Conservation (phyloP, 2,888 invertebrate genomes). For the Taenaris catops region DNA sequence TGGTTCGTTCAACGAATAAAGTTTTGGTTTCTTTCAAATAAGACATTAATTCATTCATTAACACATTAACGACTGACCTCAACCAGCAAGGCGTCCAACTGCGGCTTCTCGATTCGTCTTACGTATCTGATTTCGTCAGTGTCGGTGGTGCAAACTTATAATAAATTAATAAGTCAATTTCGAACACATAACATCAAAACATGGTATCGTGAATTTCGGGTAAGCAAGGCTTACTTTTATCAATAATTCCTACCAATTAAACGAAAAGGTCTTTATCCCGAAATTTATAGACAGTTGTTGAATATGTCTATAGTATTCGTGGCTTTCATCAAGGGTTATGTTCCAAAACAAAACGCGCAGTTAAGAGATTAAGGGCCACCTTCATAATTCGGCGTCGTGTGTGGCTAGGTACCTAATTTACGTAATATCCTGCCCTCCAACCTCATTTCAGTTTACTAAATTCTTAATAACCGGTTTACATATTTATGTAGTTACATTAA, state of each 20-base stretch:
- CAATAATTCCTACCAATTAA: too few species aligned
- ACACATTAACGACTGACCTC: too few species aligned
- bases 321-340: constrained; percentile 6
- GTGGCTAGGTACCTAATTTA: constrained; percentile 24
- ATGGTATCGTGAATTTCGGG: too few species aligned
- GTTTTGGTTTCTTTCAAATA: too few species aligned
- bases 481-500: constrained; percentile 25
- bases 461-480: constrained; percentile 21
- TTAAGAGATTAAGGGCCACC: constrained; percentile 20
- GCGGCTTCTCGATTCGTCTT: constrained; percentile 36
- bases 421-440: constrained; percentile 21
- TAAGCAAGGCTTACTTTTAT: too few species aligned
- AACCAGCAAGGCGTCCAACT: constrained; percentile 41
- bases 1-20: too few species aligned
- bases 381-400: constrained; percentile 18
- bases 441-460: constrained; percentile 23
- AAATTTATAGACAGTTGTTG: too few species aligned
- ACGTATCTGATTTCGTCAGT: constrained; percentile 44
- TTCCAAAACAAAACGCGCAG: constrained; percentile 18
- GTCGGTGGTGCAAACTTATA: constrained; percentile 57
- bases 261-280: too few species aligned
- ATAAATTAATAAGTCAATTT: too few species aligned
- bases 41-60: too few species aligned
- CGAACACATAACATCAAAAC: too few species aligned
- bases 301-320: background rate